Conservation (phyloP, 1,140 invertebrate genomes). For the Lasioglossum albipes region DNA sequence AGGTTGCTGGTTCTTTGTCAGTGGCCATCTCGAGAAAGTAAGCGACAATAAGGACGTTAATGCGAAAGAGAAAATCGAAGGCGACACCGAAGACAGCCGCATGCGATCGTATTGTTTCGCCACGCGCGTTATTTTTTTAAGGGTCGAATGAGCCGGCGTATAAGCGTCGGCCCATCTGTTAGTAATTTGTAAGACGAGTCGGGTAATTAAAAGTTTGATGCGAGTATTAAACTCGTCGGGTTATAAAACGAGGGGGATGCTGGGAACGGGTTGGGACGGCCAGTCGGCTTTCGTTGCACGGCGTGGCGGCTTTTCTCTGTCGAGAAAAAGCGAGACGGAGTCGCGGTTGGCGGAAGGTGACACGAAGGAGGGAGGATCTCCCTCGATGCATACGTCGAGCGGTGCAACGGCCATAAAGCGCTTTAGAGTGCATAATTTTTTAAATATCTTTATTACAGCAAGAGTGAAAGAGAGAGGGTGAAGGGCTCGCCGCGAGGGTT, state of each 20-base stretch:
- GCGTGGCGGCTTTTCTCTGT: neutral
- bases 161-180: slow-evolving; percentile 75
- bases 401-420: slow-evolving; percentile 60
- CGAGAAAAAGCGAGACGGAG: slow-evolving; percentile 30
- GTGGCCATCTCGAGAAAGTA: no score
- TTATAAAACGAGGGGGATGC: slow-evolving; percentile 73
- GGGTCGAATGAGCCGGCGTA: slow-evolving; percentile 59
- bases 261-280: slow-evolving; percentile 21
- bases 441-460: slow-evolving; percentile 73
- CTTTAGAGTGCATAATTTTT: slow-evolving; percentile 68
- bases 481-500: slow-evolving; percentile 24
- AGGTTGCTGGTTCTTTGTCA: no score
- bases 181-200: slow-evolving; percentile 77
- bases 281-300: slow-evolving; percentile 4
- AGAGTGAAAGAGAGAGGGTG: slow-evolving; percentile 9
- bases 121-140: slow-evolving; percentile 65
- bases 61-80: neutral
- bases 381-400: slow-evolving; percentile 32
- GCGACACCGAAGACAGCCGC: neutral
- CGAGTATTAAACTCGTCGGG: slow-evolving; percentile 77
- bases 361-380: slow-evolving; percentile 5
- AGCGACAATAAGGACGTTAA: no score
- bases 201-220: slow-evolving; percentile 79
- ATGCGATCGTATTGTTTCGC: neutral
- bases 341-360: neutral